Evolutionary conservation across 2,888 invertebrate species (phyloP), one percentile per base, ranked within the genome.

Genomic region (Octodonta nipae): DNA sequence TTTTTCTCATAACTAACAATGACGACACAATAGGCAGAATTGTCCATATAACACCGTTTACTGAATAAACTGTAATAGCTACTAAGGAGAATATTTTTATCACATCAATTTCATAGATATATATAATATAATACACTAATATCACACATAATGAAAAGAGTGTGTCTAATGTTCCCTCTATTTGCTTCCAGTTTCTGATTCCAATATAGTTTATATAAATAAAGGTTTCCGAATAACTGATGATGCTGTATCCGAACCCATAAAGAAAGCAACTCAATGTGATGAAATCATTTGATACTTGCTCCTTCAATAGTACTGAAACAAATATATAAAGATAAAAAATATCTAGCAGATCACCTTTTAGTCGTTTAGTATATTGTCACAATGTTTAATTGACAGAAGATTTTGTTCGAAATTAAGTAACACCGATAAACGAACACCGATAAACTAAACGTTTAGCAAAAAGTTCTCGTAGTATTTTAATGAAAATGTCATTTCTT

Each of bases 221-320:
- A 1, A 62, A 56, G 41, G 65, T 66, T 60, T 67, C 67, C 24
- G 67, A 62, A 5, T 63, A 67, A 1, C 58, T 58, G 3, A 66
- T 49, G 5, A 66, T 65, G 2, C 68, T 68, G 38, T 65, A 67
- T 2, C 68, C 69, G 15, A 68, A 54, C 1, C 69, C 69, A 16
- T 65, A 65, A 27, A 67, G 54, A 2, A 69, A 61, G 37, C 67
- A 66, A 12, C 66, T 68, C 28, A 68, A 61, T 2, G 66, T 64
- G 40, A 66, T 64, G 25, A 58, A 55, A 37, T 68, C 67, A 40
- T 68, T 64, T 34, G 57, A 63, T 30, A 45, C 35, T 32, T 44
- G 39, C 28, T 41, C 34, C 15, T 35, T 38, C 5, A 42, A 40
- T 11, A 49, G 32, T 13, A 44, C 51, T 51, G 27, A 36, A 49